These are phyloP conservation scores for Bombus breviceps DNA, from an alignment of 1,140 invertebrate genomes.

Conservation along the genomic window DNA sequence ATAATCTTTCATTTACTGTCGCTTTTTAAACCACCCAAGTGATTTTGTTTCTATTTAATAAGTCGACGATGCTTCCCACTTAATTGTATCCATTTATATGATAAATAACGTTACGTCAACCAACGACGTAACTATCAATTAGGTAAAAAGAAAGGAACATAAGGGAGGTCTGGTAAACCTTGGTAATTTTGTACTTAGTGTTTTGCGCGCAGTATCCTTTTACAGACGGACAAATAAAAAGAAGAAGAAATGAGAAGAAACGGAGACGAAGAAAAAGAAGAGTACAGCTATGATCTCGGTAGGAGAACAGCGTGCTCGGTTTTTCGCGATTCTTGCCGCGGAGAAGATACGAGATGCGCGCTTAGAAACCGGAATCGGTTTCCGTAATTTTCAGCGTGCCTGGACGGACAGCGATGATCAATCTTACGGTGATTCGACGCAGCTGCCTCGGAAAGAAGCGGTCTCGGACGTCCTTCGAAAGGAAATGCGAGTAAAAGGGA, in stretches of 20 bases:
- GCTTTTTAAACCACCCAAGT: background rate
- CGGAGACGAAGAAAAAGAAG: background rate
- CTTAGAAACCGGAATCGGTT: conserved; percentile 48
- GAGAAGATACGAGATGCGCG: background rate
- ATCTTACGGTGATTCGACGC: conserved; percentile 44
- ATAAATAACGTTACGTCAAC: background rate
- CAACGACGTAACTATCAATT: conserved; percentile 4
- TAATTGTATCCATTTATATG: background rate
- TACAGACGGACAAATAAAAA: background rate
- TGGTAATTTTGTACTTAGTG: conserved; percentile 20
- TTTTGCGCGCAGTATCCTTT: conserved; percentile 12
- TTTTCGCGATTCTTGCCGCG: conserved; percentile 32
- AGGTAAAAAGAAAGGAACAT: background rate
- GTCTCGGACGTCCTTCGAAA: conserved; percentile 17
- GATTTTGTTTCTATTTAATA: too few species aligned
- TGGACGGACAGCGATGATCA: conserved; percentile 40
- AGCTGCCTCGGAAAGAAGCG: conserved; percentile 26
- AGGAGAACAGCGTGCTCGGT: background rate
- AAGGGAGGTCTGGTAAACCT: background rate
- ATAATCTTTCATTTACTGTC: too few species aligned
- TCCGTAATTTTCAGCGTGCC: conserved; percentile 46
- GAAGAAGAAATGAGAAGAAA: background rate
- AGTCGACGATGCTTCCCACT: background rate
- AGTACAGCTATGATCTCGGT: background rate
- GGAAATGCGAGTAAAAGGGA: conserved; percentile 21